Base-by-base conservation (phyloP, 23 tunicate genomes). In the Ascidia mentula region DNA sequence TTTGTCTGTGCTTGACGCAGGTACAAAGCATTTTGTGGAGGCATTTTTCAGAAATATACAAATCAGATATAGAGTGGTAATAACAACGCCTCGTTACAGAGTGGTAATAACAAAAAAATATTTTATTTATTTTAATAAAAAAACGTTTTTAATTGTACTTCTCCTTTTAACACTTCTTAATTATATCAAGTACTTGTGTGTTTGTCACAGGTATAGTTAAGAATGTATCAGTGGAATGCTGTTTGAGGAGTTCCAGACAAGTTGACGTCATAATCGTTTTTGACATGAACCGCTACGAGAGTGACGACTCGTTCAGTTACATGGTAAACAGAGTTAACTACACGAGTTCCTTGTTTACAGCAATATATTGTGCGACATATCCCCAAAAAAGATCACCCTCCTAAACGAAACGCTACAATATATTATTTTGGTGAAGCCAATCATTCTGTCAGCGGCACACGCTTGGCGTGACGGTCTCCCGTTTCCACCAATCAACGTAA, bases 401-500 rank as follows among this genome's bases (percentile, higher is more conserved):
- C n/a, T n/a, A n/a, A n/a, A n/a, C n/a, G n/a, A n/a, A n/a, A n/a
- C n/a, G n/a, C n/a, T n/a, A n/a, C n/a, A n/a, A n/a, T n/a, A n/a
- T n/a, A n/a, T n/a, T 53, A 20, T 53, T 53, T 32, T 8, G 18
- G 46, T 79, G 17, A 20, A 86, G 90, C 80, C 75, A 31, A 31
- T 86, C 24, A 36, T 86, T 31, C 59, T 69, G 37, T 38, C 90
- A 24, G 90, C 83, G 39, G 59, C 75, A 5, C 42, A 36, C 4
- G 85, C 90, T 18, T 42, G 72, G 39, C 61, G 46, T 24, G 80
- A 86, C 37, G 90, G 90, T n/a, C 17, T 86, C 0, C 73, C 74
- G 36, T 86, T 86, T 74, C 90, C 90, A 38, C 76, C 76, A 46
- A 80, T 86, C 37, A 77, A 86, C 74, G 69, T 77, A 20, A 74